Evolutionary conservation across 2,888 invertebrate species (phyloP).

Genomic region (Halictus ligatus): DNA sequence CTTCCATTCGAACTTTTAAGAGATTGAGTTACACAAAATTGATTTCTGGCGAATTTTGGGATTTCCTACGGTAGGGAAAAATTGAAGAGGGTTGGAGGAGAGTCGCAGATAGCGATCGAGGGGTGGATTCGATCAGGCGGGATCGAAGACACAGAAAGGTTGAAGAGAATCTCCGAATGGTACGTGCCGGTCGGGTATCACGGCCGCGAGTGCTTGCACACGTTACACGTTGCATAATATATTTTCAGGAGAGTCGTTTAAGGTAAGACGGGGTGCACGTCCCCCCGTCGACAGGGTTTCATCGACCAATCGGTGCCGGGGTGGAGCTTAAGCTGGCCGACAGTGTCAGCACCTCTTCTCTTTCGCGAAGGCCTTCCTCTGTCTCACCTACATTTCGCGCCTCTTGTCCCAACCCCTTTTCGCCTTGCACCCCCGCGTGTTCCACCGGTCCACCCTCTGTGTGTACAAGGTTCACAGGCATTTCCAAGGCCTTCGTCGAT

Average conservation of each 20-base stretch:
- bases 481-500: conserved; percentile 57
- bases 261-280: conserved; percentile 72
- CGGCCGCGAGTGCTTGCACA: conserved; percentile 24
- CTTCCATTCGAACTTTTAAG: too few relatives aligned
- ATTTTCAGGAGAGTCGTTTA: conserved; percentile 66
- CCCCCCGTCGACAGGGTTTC: conserved; percentile 77
- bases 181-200: conserved; percentile 37
- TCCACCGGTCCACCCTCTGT: too few relatives aligned
- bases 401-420: conserved; percentile 48
- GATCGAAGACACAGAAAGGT: conserved; percentile 17
- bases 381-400: conserved; percentile 77
- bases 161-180: conserved; percentile 11
- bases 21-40: too few relatives aligned
- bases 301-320: conserved; percentile 81
- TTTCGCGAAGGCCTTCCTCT: conserved; percentile 73
- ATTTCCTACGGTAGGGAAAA: too few relatives aligned
- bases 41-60: too few relatives aligned
- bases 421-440: conserved; percentile 4
- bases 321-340: conserved; percentile 79
- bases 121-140: too few relatives aligned
- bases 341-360: conserved; percentile 81
- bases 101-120: background rate
- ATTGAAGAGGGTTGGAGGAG: background rate
- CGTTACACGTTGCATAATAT: conserved; percentile 57
- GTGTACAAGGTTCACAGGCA: conserved; percentile 46